Base-by-base conservation (phyloP, 2,113 vertebrate genomes). In the Boleophthalmus pectinirostris region DNA sequence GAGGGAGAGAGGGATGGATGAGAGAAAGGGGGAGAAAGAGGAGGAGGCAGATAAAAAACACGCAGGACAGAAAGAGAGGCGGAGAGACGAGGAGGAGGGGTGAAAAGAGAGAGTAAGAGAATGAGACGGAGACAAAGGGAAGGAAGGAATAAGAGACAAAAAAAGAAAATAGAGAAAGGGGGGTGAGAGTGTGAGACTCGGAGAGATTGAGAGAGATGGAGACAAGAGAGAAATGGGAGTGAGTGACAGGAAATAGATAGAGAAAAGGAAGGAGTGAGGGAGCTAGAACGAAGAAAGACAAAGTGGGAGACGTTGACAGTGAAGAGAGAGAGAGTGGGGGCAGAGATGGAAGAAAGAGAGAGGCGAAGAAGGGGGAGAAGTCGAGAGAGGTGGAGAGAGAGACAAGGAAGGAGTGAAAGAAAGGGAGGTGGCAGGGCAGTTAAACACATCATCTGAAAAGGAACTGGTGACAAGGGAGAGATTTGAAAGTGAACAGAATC, bases 351-450 rank as follows among this genome's bases (percentile, higher is more conserved):
- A 51, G 18, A 51, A 3, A 20, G 4, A 51, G 49, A 18, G 69
- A 75, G 29, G 10, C 10, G 9, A 0, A 70, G 45, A 67, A 70
- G 38, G 64, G 63, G 21, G 38, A 66, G 56, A 64, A 21, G 21
- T 5, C 21, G 20, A 54, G 51, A n/a, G 7, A 54, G 51, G 51
- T 33, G 24, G 21, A 47, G 14, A 47, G 4, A 15, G 46, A 47
- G 46, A 43, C 8, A 9, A 10, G 9, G 38, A 38, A 38, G 38
- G 38, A 46, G 38, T 38, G 11, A 57, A 61, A 68, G 24, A 46
- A 4, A 71, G 78, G 58, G 70, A 66, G 66, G 56, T 45, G 45
- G 51, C 60, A 71, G 64, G 57, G 67, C 51, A 54, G 72, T 35
- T 47, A 69, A 82, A 75, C 33, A 16, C 57, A n/a, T 54, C 35